Evolutionary conservation across 2,113 vertebrate species (phyloP), one percentile per base, ranked within the genome.

Genomic region (Poeciliopsis turrubarensis): DNA sequence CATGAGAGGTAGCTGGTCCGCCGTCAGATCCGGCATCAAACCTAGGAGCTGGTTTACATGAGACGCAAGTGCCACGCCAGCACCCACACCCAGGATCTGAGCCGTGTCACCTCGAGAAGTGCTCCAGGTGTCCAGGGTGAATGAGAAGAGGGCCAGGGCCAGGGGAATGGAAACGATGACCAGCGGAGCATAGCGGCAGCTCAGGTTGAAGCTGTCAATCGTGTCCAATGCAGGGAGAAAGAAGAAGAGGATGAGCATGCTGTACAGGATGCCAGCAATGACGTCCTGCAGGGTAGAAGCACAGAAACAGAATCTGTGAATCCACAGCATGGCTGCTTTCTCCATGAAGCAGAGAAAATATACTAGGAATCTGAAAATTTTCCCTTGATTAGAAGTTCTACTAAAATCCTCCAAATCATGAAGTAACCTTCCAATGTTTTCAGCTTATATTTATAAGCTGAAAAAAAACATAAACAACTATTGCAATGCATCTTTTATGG

Each of bases 41-140:
- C 95, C 97, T 87, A 97, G 34, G 1, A 76, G 34, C 80, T 95
- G 69, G 92, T 94, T 95, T 57, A 96, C 68, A 7, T 98, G 96
- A 30, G 96, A 96, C 10, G 96, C 97, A 72, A 97, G 94, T 2
- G 98, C 97, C 22, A 98, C 93, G 14, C 98, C 98, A 0, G 96
- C 97, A 0, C 98, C 97, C 0, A 95, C 95, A 75, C 97, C 98
- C 75, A 99, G 93, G 81, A 99, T 98, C 91, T 98, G 95, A 27
- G 98, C 97, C 0, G 98, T 99, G 93, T 99, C 98, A 1, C 97
- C 97, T 2, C 98, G 92, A 0, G 98, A 99, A 0, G 98, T 99
- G 92, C 98, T 99, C 98, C 98, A 99, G 5, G 96, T 97, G 87
- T 99, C 98, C 61, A 99, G 94, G 3, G 95, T 98, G 89, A 99